A percentile compares a stretch with the other conserved stretches of the same genome.
Evolutionary conservation across 1,140 invertebrate genomes (phyloP).

Genomic region (Drosophila fuyamai): DNA sequence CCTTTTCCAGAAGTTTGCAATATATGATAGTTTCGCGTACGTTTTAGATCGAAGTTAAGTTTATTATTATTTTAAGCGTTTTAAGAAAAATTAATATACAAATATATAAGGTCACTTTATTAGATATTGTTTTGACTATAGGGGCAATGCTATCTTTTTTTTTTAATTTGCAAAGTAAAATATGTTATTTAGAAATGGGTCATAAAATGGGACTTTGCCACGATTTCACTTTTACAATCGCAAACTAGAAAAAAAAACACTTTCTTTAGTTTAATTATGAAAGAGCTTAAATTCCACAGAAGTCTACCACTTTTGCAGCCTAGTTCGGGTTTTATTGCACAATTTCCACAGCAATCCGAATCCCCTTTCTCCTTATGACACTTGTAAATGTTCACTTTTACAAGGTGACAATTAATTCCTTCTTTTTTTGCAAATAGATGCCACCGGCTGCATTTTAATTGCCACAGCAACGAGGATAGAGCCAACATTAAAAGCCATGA

Average conservation of each 20-base stretch:
- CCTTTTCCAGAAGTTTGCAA: not conserved
- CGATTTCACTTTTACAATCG: too few relatives aligned
- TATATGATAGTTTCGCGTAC: too few relatives aligned
- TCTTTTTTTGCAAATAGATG: conserved; percentile 43
- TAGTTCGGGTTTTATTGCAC: conserved; percentile 7
- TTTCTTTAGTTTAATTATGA: too few relatives aligned
- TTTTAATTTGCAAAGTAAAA: too few relatives aligned
- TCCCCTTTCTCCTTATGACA: not conserved
- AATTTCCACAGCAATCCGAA: not conserved
- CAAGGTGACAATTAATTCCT: conserved; percentile 60
- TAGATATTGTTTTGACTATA: conserved; percentile 12
- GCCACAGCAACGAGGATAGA: conserved; percentile 38
- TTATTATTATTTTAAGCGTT: conserved; percentile 10
- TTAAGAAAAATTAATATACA: conserved; percentile 2
- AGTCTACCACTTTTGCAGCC: too few relatives aligned
- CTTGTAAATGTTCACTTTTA: conserved; percentile 37
- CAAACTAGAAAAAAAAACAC: too few relatives aligned
- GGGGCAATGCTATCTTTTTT: not conserved
- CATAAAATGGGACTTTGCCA: too few relatives aligned
- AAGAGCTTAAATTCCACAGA: not conserved
- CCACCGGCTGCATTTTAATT: conserved; percentile 69
- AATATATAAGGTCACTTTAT: conserved; percentile 10
- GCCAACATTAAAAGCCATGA: conserved; percentile 13
- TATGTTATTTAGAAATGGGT: too few relatives aligned
- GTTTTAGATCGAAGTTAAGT: not conserved